phyloP scores from a whole-genome alignment of 2,888 invertebrate genomes.

The Drosophila yooni region DNA sequence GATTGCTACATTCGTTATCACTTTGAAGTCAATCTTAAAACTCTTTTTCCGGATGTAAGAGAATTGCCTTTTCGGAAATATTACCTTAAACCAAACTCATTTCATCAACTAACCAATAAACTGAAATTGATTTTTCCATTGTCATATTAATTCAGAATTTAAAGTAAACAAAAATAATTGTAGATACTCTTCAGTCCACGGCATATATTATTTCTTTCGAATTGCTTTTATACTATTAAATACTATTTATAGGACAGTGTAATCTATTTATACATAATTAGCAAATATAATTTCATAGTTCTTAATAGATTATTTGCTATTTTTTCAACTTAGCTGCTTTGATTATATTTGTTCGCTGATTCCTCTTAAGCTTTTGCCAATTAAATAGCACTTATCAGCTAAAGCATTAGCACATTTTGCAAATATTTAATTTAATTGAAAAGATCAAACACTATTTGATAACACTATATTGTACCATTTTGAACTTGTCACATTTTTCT shows the following conservation, averaged over 20 bases:
- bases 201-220: neutral
- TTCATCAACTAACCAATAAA: neutral
- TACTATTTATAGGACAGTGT: neutral
- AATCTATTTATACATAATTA: neutral
- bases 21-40: neutral
- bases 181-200: neutral
- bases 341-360: neutral
- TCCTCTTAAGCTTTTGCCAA: neutral
- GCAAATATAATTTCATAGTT: conserved; percentile 2
- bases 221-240: neutral
- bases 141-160: neutral
- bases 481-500: conserved; percentile 1
- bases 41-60: neutral
- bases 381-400: conserved; percentile 34
- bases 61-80: neutral
- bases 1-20: neutral
- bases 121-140: neutral
- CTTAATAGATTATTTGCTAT: neutral
- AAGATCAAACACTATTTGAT: conserved; percentile 1
- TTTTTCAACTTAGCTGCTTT: conserved; percentile 41
- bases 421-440: conserved; percentile 15
- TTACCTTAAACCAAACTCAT: neutral
- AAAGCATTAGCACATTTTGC: conserved; percentile 36
- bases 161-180: neutral
- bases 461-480: conserved; percentile 9